These are phyloP conservation scores for Acipenser ruthenus DNA, from an alignment of 2,797 vertebrate genomes.

Conservation along the genomic window DNA sequence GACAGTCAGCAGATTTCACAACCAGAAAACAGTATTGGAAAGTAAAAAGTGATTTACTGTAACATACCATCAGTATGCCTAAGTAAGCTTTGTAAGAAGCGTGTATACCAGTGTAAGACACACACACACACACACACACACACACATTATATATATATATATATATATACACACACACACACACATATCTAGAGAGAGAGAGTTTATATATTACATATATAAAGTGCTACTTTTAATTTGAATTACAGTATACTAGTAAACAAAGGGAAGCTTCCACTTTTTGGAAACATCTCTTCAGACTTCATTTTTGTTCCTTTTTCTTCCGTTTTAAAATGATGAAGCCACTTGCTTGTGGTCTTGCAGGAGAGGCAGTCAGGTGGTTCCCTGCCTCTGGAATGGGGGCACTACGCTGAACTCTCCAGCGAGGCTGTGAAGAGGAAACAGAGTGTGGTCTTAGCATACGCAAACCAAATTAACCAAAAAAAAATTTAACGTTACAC, in stretches of 20 bases:
- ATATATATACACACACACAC: too few species aligned
- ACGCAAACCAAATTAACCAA: neutral
- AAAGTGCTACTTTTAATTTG: conserved; percentile 36
- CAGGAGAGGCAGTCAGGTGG: conserved; percentile 6
- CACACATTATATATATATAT: too few species aligned
- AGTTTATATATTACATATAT: conserved; percentile 17
- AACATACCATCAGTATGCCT: conserved; percentile 6
- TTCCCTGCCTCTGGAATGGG: conserved; percentile 22
- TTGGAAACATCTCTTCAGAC: neutral
- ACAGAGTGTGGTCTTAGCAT: neutral
- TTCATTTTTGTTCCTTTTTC: neutral
- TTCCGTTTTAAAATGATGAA: neutral
- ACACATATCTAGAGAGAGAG: too few species aligned
- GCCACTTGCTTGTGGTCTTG: too few species aligned
- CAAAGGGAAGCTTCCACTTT: neutral
- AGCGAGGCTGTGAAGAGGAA: conserved; percentile 52
- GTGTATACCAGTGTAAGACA: conserved; percentile 13
- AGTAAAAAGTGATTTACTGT: neutral
- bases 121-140: too few species aligned
- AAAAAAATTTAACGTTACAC: too few species aligned
- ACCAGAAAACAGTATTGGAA: neutral
- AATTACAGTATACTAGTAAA: conserved; percentile 23
- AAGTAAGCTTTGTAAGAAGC: conserved; percentile 13
- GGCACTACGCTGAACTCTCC: conserved; percentile 58
- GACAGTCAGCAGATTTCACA: neutral